These are phyloP conservation scores for Archaeoteleia sp. DNA, from an alignment of 2,888 invertebrate species.

Conservation along the genomic window DNA sequence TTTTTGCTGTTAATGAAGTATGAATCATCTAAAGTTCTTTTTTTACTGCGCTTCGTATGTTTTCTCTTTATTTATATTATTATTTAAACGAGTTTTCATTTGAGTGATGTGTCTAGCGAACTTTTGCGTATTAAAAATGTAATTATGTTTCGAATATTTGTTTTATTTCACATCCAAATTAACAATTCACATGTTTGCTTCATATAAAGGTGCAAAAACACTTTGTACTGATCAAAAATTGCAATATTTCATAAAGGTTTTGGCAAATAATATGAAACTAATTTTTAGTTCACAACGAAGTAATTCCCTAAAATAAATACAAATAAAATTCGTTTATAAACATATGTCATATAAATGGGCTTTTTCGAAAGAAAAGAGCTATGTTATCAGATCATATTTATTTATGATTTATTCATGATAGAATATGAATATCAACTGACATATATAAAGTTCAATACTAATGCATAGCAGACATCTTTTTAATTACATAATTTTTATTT, in stretches of 20 bases:
- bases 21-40: slow-evolving; percentile 30
- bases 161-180: slow-evolving; percentile 40
- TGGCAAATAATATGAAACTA: slow-evolving; percentile 34
- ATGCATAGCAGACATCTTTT: too few relatives aligned
- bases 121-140: slow-evolving; percentile 21
- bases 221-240: slow-evolving; percentile 40
- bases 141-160: slow-evolving; percentile 29
- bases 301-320: slow-evolving; percentile 30
- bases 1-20: slow-evolving; percentile 34
- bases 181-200: slow-evolving; percentile 35
- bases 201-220: too few relatives aligned
- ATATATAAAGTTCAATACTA: too few relatives aligned
- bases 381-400: too few relatives aligned
- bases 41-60: slow-evolving; percentile 15
- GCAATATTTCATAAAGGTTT: slow-evolving; percentile 41
- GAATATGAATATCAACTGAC: too few relatives aligned
- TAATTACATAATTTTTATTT: too few relatives aligned
- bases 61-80: slow-evolving; percentile 29
- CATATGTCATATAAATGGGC: slow-evolving; percentile 32
- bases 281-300: slow-evolving; percentile 22
- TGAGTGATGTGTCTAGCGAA: slow-evolving; percentile 21
- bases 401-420: too few relatives aligned
- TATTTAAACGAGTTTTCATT: slow-evolving; percentile 31
- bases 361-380: slow-evolving; percentile 42
- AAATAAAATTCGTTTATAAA: slow-evolving; percentile 30